Conservation (phyloP, 2,888 invertebrate species). For the Lottia scabra region DNA sequence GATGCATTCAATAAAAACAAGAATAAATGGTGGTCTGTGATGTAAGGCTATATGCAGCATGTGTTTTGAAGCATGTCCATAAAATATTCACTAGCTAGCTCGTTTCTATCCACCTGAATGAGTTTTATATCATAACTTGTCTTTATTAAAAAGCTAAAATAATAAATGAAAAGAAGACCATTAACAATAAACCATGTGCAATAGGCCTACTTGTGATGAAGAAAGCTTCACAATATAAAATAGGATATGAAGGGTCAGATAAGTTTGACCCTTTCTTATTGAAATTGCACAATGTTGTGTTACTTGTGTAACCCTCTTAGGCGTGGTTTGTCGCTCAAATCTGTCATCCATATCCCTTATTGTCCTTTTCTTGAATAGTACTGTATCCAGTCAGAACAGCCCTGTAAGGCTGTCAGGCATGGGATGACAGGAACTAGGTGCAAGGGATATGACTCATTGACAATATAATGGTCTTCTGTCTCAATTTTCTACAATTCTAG, state of each 20-base stretch:
- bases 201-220: not conserved
- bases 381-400: too few species aligned
- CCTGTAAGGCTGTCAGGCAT: not conserved
- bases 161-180: not conserved
- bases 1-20: not conserved
- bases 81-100: too few species aligned
- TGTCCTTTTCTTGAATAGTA: not conserved
- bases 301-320: slow-evolving; percentile 1
- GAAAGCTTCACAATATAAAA: not conserved
- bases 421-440: not conserved
- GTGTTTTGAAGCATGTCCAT: not conserved
- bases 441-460: not conserved
- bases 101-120: too few species aligned
- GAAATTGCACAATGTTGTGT: not conserved
- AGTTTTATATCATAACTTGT: too few species aligned
- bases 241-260: not conserved
- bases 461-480: not conserved
- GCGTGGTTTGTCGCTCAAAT: not conserved
- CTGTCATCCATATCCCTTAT: not conserved
- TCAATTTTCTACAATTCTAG: too few species aligned
- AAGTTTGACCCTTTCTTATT: not conserved
- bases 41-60: too few species aligned
- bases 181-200: not conserved
- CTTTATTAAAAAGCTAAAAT: too few species aligned
- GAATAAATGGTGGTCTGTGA: too few species aligned